phyloP scores from a whole-genome alignment of 1,140 invertebrate species.

The Tenebrio molitor region DNA sequence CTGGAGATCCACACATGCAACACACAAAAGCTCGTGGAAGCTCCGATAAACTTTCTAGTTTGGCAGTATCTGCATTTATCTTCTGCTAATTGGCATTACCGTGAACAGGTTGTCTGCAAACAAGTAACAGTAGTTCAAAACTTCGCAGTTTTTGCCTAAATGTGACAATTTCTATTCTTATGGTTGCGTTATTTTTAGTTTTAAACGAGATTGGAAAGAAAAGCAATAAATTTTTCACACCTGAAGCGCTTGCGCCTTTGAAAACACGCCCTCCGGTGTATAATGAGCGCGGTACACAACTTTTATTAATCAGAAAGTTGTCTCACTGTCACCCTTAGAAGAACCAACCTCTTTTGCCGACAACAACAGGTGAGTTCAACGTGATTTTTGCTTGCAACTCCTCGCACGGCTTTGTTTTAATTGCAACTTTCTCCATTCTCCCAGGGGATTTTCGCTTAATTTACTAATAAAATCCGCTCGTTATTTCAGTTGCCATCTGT shows the following conservation, averaged over 20 bases:
- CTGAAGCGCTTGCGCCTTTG: constrained; percentile 45
- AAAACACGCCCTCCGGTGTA: constrained; percentile 51
- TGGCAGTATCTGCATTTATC: no score
- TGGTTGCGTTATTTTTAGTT: constrained; percentile 4
- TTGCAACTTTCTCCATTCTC: neutral
- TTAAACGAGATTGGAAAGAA: constrained; percentile 18
- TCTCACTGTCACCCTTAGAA: constrained; percentile 41
- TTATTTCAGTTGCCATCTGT: no score
- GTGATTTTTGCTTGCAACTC: constrained; percentile 14
- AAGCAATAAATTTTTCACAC: constrained; percentile 37
- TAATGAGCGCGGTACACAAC: constrained; percentile 54
- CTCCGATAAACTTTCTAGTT: no score
- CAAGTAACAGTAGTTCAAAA: neutral
- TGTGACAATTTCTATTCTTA: neutral
- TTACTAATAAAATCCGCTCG: no score
- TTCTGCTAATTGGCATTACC: no score
- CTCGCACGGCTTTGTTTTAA: neutral
- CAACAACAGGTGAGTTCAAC: constrained; percentile 37
- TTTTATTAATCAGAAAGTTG: constrained; percentile 57
- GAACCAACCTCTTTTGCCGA: constrained; percentile 32
- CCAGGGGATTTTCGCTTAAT: neutral
- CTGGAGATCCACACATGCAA: no score
- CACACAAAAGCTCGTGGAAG: no score
- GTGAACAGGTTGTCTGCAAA: no score
- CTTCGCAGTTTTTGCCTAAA: no score